Base-by-base conservation (phyloP, 2,113 vertebrate genomes). In the Cavia porcellus region DNA sequence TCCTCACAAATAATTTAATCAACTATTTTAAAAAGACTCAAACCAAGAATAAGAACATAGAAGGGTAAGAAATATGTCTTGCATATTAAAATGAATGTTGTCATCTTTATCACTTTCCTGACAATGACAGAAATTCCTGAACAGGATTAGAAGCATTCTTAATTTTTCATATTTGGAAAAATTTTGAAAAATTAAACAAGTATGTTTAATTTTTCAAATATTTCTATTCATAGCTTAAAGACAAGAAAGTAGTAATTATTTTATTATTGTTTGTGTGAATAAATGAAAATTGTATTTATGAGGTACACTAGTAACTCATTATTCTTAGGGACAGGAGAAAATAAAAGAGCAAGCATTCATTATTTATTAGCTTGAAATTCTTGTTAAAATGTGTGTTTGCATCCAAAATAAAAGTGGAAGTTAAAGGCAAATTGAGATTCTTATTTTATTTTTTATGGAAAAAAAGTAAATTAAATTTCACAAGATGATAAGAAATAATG, bases 341-440 rank as follows among this genome's bases (percentile, higher is more conserved):
- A 30, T 89, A 62, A 68, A 47, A 1, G n/a, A 30, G 77, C 7
- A 68, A 80, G 4, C 3, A 89, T 82, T 92, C 77, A 15, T 82
- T 74, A 84, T n/a, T 86, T 85, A 86, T 89, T 82, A 86, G 24
- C 20, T 66, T 72, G 90, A 70, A 70, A 87, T 7, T 17, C 4
- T 85, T 80, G 1, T 32, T 79, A 9, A 50, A 89, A 68, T 83
- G 3, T 66, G 19, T 59, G 45, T 94, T 89, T 30, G 4, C 87
- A 77, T 80, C 15, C 6, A 96, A 97, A 86, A 64, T 79, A 89
- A 2, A 86, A 79, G 22, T 90, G 47, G 66, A 92, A 92, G 12
- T 79, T 59, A 80, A n/a, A n/a, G 12, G 14, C 10, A 35, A 57
- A 57, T 1, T 61, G 45, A 24, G 22, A 70, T 82, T 70, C 19